Percentiles rank a stretch among this genome's conserved stretches.
phyloP scores from a whole-genome alignment of 1,140 invertebrate genomes.

The Rhopalosiphum padi region DNA sequence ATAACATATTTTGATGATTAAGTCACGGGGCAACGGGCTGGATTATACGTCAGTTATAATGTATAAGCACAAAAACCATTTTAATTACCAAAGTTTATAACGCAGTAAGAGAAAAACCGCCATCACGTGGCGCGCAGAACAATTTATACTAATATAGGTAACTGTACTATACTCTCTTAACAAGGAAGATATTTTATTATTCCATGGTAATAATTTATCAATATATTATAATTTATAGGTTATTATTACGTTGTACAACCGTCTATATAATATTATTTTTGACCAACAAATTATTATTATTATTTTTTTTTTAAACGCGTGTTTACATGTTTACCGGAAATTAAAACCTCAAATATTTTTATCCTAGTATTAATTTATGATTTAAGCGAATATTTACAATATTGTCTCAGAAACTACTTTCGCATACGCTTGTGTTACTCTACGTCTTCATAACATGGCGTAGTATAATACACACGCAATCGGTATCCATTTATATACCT shows the following conservation, averaged over 20 bases:
- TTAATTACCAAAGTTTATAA: neutral
- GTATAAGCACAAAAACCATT: neutral
- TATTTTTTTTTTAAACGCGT: neutral
- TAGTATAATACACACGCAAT: neutral
- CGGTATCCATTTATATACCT: neutral
- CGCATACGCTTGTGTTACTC: neutral
- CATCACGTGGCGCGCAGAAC: neutral
- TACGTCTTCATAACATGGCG: neutral
- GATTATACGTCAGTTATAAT: neutral
- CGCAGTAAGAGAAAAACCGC: neutral
- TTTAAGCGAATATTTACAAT: neutral
- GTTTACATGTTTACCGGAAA: slow-evolving; percentile 14
- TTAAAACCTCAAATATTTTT: slow-evolving; percentile 1
- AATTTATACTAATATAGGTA: neutral
- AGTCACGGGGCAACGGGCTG: neutral
- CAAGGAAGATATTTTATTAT: neutral
- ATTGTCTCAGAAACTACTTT: neutral
- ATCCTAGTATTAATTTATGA: slow-evolving; percentile 19
- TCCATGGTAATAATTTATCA: neutral
- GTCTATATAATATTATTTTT: neutral
- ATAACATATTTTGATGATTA: neutral
- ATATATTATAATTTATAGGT: neutral
- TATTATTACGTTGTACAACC: neutral
- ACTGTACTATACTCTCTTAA: neutral
- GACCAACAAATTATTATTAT: neutral